Evolutionary conservation across 1,140 invertebrate species (phyloP), one percentile per base, ranked within the genome.

Genomic region (Nymphalis io): DNA sequence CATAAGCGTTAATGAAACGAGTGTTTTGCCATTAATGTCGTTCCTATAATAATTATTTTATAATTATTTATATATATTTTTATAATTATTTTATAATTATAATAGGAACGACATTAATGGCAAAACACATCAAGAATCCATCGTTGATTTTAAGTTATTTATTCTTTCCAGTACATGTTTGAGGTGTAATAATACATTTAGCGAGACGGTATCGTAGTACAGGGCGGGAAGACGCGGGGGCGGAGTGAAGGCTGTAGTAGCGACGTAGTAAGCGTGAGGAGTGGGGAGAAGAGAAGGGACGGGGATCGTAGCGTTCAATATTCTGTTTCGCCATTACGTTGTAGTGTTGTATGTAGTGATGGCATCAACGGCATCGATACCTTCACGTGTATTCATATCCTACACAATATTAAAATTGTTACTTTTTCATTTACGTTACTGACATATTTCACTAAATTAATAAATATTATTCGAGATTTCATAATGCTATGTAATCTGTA

Each of bases 211-310:
- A 51, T 67, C 76, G 53, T 80, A 70, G 79, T 78, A 79, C 73
- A 70, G 62, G 62, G 57, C 53, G 39, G 71, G 74, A 76, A 78
- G 76, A 78, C 59, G 77, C 65, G 69, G 76, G 60, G 55, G 69
- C 39, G 60, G 70, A 20, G 74, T 55, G 76, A 68, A 82, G 80
- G 83, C 75, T 86, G 81, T 85, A 87, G 83, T 87, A 83, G 73
- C 76, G 75, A 68, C 83, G 84, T 88, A 88, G 85, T 88, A 88
- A 84, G 73, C 76, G 74, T 74, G 72, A 72, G 38, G 63, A 58
- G 61, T 61, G 60, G 65, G 62, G 60, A 62, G 57, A 48, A 44
- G 65, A 59, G 69, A 40, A 53, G 48, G 59, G 66, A 38, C 58
- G 42, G 44, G 42, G 44, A 16, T 44, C 21, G 51, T 48, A 66